Percentiles rank a stretch among this genome's conserved stretches.
phyloP scores from a whole-genome alignment of 1,140 invertebrate species.

The Drosophila punjabiensis region DNA sequence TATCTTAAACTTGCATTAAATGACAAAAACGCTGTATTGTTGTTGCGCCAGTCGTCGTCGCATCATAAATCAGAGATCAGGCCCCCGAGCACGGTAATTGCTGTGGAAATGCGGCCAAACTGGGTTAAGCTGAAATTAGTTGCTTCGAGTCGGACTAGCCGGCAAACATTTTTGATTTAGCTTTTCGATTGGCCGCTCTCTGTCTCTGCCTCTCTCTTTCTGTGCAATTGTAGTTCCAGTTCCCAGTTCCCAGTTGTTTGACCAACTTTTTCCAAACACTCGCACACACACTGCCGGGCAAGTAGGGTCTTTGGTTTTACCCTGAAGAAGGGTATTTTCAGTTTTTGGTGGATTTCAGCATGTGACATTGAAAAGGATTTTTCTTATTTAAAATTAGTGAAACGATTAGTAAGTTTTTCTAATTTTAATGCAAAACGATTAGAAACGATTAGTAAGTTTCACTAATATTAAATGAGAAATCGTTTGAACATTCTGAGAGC shows the following conservation, averaged over 20 bases:
- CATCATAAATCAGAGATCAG: constrained; percentile 64
- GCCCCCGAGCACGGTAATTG: constrained; percentile 60
- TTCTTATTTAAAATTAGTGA: too few species aligned
- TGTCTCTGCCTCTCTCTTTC: background rate
- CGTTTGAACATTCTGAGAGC: background rate
- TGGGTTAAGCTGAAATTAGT: constrained; percentile 80
- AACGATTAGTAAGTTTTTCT: too few species aligned
- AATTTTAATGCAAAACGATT: too few species aligned
- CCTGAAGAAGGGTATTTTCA: background rate
- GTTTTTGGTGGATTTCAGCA: too few species aligned
- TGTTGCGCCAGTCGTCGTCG: constrained; percentile 29
- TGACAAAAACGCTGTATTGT: constrained; percentile 69
- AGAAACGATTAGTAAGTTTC: too few species aligned
- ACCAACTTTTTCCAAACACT: constrained; percentile 54
- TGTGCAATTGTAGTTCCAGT: constrained; percentile 33
- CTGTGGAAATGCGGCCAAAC: constrained; percentile 64
- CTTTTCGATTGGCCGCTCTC: constrained; percentile 64
- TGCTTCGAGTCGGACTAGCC: constrained; percentile 59
- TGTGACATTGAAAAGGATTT: too few species aligned
- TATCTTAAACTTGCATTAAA: constrained; percentile 74
- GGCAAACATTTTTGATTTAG: constrained; percentile 73
- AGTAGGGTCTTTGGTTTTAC: constrained; percentile 3
- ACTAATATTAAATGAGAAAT: too few species aligned
- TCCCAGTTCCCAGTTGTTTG: constrained; percentile 42
- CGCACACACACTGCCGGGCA: constrained; percentile 39